Conservation (phyloP, 2,113 vertebrate species). For the Aegotheles bennettii region DNA sequence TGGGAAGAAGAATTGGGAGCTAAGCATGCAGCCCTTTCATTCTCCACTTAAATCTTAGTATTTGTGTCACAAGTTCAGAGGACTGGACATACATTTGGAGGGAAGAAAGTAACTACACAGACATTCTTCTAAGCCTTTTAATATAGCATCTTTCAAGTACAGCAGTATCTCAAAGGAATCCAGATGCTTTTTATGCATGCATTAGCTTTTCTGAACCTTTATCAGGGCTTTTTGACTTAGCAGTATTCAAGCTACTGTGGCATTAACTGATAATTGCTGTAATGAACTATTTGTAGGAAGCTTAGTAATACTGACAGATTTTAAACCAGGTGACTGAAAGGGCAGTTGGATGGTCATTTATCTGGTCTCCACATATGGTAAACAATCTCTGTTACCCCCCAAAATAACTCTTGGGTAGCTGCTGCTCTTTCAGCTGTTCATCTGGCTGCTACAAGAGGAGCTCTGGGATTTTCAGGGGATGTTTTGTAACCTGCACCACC, state of each 20-base stretch:
- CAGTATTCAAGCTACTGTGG: not conserved
- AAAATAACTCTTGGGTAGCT: not conserved
- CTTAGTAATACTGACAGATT: not conserved
- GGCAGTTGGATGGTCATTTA: not conserved
- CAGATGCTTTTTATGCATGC: not conserved
- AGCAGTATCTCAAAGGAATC: not conserved
- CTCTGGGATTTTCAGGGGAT: not conserved
- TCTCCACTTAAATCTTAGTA: not conserved
- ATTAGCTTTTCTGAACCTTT: conserved; percentile 34
- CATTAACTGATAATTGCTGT: conserved; percentile 50
- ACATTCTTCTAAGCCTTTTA: not conserved
- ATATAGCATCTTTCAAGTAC: not conserved
- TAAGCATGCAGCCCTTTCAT: not conserved
- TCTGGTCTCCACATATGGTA: not conserved
- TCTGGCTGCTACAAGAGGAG: not conserved
- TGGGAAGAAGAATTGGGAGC: not conserved
- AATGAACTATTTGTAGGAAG: conserved; percentile 52
- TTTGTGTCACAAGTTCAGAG: not conserved
- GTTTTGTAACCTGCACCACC: not conserved
- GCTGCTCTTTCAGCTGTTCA: not conserved
- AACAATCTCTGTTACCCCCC: not conserved
- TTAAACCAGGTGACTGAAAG: conserved; percentile 2
- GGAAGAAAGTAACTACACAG: not conserved
- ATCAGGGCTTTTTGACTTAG: conserved; percentile 24
- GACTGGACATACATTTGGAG: not conserved